phyloP scores from a whole-genome alignment of 2,888 invertebrate species.

The Ophioninae sp. region DNA sequence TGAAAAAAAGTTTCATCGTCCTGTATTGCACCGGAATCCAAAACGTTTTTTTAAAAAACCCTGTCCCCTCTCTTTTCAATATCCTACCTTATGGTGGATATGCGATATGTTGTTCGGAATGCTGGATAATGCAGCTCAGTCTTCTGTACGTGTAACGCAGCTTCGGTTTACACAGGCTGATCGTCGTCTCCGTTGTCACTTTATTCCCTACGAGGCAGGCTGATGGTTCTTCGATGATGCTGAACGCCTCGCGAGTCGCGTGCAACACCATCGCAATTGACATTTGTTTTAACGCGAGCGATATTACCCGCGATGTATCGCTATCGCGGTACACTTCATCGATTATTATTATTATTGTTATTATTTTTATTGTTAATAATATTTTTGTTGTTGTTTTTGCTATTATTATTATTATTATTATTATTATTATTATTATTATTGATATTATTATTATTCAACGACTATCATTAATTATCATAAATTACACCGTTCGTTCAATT shows the following conservation, averaged over 20 bases:
- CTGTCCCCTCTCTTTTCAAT: neutral
- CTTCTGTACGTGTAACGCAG: slow-evolving; percentile 66
- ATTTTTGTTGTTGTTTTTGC: neutral
- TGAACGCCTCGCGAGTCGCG: slow-evolving; percentile 64
- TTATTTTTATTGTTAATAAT: neutral
- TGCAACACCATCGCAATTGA: slow-evolving; percentile 73
- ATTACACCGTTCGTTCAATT: too few species aligned
- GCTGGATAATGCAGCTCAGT: slow-evolving; percentile 73
- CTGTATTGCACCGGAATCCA: too few species aligned
- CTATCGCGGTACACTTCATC: slow-evolving; percentile 44
- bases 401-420: neutral
- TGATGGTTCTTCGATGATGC: slow-evolving; percentile 65
- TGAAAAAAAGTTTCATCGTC: too few species aligned
- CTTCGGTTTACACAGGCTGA: slow-evolving; percentile 61
- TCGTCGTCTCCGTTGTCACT: slow-evolving; percentile 62
- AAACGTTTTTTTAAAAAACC: neutral
- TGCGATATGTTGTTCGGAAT: slow-evolving; percentile 76
- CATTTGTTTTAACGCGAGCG: slow-evolving; percentile 46
- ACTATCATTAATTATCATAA: slow-evolving; percentile 14
- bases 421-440: neutral
- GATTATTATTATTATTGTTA: slow-evolving; percentile 27
- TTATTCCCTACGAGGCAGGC: slow-evolving; percentile 58
- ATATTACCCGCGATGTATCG: slow-evolving; percentile 39
- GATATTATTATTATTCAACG: slow-evolving; percentile 22
- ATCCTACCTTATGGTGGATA: slow-evolving; percentile 75